Conservation (phyloP, 2,113 vertebrate species). For the Sakesphorus luctuosus region DNA sequence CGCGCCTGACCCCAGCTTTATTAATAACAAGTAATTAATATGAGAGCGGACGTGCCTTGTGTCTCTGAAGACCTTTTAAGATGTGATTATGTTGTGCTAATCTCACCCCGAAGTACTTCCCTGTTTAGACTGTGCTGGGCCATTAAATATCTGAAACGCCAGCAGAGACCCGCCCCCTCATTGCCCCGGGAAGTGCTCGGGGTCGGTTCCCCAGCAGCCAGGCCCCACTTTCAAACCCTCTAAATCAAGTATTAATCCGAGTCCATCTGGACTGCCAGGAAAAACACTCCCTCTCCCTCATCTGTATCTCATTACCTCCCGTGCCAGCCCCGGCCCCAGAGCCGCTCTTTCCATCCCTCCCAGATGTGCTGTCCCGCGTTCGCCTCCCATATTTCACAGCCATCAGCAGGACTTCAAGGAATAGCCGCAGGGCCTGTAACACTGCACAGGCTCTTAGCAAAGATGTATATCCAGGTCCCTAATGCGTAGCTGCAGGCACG, state of each 20-base stretch:
- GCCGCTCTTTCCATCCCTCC: neutral
- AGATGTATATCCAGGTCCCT: neutral
- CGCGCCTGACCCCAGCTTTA: conserved; percentile 11
- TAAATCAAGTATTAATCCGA: conserved; percentile 41
- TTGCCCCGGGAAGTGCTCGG: neutral
- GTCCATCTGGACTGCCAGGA: conserved; percentile 48
- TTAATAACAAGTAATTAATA: conserved; percentile 64
- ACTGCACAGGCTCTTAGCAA: conserved; percentile 6
- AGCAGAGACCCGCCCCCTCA: neutral
- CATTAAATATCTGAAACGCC: conserved; percentile 55
- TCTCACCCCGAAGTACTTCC: conserved; percentile 55
- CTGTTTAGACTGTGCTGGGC: conserved; percentile 30
- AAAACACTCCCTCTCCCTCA: conserved; percentile 43
- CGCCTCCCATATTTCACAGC: conserved; percentile 38
- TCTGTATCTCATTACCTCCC: conserved; percentile 54
- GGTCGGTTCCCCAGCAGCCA: conserved; percentile 40
- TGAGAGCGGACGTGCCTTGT: conserved; percentile 36
- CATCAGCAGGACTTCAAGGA: conserved; percentile 8
- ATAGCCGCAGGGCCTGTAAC: neutral
- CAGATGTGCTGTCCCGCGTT: neutral
- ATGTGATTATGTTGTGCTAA: conserved; percentile 70
- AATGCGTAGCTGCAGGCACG: neutral
- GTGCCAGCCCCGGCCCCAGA: neutral
- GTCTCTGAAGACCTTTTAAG: conserved; percentile 67
- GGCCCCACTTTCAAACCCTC: conserved; percentile 6